phyloP scores from a whole-genome alignment of 2,797 vertebrate species.

The Semotilus atromaculatus region DNA sequence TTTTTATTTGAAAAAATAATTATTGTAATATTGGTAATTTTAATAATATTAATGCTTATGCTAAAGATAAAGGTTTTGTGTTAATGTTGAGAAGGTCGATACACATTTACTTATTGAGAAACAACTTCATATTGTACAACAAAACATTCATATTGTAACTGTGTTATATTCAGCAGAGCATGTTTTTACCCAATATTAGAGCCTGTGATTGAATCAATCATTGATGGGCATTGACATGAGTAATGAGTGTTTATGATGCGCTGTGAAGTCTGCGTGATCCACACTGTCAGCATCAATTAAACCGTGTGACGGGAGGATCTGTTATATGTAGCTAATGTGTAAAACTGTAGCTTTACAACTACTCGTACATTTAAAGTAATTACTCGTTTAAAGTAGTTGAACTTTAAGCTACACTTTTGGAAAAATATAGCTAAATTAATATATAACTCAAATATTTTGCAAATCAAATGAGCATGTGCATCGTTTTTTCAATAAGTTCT shows the following conservation, averaged over 20 bases:
- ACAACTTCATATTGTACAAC: neutral
- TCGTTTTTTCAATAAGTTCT: neutral
- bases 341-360: constrained; percentile 77
- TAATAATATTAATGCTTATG: neutral
- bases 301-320: constrained; percentile 74
- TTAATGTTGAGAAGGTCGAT: neutral
- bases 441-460: too few relatives aligned
- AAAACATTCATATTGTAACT: neutral
- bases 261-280: constrained; percentile 67
- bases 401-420: too few relatives aligned
- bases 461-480: neutral
- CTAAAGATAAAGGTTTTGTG: neutral
- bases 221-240: constrained; percentile 32
- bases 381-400: neutral
- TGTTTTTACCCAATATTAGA: constrained; percentile 1
- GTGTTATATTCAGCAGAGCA: neutral
- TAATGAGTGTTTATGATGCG: constrained; percentile 32
- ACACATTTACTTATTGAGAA: neutral
- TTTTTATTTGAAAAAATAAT: neutral
- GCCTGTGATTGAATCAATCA: constrained; percentile 29
- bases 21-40: neutral
- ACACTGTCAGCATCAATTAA: constrained; percentile 78
- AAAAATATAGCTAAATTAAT: too few relatives aligned
- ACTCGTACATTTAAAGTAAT: constrained; percentile 46
- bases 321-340: constrained; percentile 65